These are phyloP conservation scores for Watersipora subatra DNA, from an alignment of 1,140 invertebrate genomes.

Conservation along the genomic window DNA sequence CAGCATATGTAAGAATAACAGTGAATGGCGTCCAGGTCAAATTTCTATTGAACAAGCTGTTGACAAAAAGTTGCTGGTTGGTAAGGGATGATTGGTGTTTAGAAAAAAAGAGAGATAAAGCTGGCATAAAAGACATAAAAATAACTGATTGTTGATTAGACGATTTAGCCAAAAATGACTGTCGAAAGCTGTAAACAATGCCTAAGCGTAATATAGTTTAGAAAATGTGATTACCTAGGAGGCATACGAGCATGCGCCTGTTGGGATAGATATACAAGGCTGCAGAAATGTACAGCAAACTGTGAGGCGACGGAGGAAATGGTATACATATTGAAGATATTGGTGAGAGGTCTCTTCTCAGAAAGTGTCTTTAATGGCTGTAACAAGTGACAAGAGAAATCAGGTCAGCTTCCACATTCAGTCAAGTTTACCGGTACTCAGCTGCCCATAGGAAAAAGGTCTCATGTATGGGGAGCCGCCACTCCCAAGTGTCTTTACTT, in stretches of 20 bases:
- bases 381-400: not conserved
- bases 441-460: conserved; percentile 3
- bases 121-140: too few relatives aligned
- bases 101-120: too few relatives aligned
- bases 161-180: too few relatives aligned
- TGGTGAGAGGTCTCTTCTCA: conserved; percentile 83
- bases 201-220: too few relatives aligned
- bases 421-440: conserved; percentile 5
- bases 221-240: conserved; percentile 21
- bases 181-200: too few relatives aligned
- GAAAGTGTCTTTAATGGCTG: conserved; percentile 85
- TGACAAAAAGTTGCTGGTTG: too few relatives aligned
- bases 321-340: conserved; percentile 98
- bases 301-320: conserved; percentile 85
- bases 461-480: not conserved
- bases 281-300: conserved; percentile 85
- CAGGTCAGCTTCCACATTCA: not conserved
- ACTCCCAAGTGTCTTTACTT: too few relatives aligned
- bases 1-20: too few relatives aligned
- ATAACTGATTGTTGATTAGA: too few relatives aligned
- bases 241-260: conserved; percentile 23
- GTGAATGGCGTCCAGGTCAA: too few relatives aligned
- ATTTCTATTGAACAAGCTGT: too few relatives aligned
- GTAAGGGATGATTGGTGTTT: too few relatives aligned
- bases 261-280: conserved; percentile 72